Base-by-base conservation (phyloP, 2,888 invertebrate species). In the Ormyrus nitidulus region DNA sequence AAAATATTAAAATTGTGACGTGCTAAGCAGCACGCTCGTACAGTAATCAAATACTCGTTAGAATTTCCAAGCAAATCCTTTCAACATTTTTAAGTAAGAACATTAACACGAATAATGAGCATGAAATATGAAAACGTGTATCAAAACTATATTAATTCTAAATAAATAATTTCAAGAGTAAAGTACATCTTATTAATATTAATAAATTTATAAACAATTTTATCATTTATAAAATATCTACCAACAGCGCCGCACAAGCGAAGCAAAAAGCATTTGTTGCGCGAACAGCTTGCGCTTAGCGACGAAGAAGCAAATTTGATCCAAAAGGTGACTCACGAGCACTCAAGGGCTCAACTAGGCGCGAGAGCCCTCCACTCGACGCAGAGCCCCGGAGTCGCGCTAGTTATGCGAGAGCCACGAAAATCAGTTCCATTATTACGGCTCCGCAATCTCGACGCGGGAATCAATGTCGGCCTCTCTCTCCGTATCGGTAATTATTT, bases 271-370 rank as follows among this genome's bases (percentile, higher is more conserved):
- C 19, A 51, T 6, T 66, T 10, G 9, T 54, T 13, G 7, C 13
- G 13, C 58, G 13, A 69, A 9, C 53, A 62, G 64, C 54, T 53
- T 62, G 54, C 19, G 68, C 7, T 13, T 13, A 46, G n/a, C n/a
- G 70, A 71, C 59, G 78, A 83, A 84, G 84, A 83, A 83, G 82
- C 84, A 82, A 86, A 78, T 82, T 83, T 80, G 83, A 85, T 86
- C 84, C 87, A 86, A 87, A 86, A 87, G 87, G 88, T 88, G 88
- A 89, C 86, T 87, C 88, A 88, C 83, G 83, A 84, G 85, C 86
- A 87, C 88, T 88, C 87, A 83, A 84, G 83, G 85, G 86, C 84
- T 86, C 86, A 87, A 87, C 87, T 87, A 34, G 34, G 85, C 84
- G 87, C 87, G 87, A 85, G 85, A 87, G 86, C 86, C 86, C 86